A percentile compares a stretch with the other conserved stretches of the same genome.
Evolutionary conservation across 2,888 invertebrate species (phyloP).

Genomic region (Caradrina kadenii): DNA sequence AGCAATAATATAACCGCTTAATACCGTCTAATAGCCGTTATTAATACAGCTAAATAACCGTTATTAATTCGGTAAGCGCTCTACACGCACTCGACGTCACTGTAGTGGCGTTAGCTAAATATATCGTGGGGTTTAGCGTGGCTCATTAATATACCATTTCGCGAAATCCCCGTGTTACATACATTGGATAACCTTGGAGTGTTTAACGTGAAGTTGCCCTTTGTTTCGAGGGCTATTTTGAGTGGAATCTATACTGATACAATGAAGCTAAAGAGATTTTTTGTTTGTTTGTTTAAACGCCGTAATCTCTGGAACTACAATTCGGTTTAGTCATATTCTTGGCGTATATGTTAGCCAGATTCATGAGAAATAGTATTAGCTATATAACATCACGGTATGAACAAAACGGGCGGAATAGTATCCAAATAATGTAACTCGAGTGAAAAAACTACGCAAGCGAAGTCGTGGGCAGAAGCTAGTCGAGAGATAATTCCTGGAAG

Average conservation of each 20-base stretch:
- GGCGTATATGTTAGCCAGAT: too few relatives aligned
- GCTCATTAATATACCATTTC: slow-evolving; percentile 67
- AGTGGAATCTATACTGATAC: neutral
- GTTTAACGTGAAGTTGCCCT: slow-evolving; percentile 17
- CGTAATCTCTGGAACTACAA: too few relatives aligned
- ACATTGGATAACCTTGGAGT: slow-evolving; percentile 24
- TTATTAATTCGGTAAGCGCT: slow-evolving; percentile 49
- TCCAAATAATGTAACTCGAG: too few relatives aligned
- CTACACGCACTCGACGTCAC: slow-evolving; percentile 48
- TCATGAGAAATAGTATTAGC: too few relatives aligned
- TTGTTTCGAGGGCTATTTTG: slow-evolving; percentile 14
- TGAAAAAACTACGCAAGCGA: too few relatives aligned
- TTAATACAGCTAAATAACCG: slow-evolving; percentile 46
- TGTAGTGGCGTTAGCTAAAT: slow-evolving; percentile 59
- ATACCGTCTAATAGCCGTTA: slow-evolving; percentile 45
- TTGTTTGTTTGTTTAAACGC: too few relatives aligned
- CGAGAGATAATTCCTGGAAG: neutral
- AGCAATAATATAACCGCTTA: slow-evolving; percentile 48
- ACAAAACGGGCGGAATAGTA: too few relatives aligned
- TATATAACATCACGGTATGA: too few relatives aligned
- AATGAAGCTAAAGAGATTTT: too few relatives aligned
- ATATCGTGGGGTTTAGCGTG: slow-evolving; percentile 50
- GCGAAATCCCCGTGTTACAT: slow-evolving; percentile 53
- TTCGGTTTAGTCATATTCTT: too few relatives aligned
- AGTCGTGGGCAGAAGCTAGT: too few relatives aligned